phyloP scores from a whole-genome alignment of 2,888 invertebrate genomes.

The Habrosyne pyritoides region DNA sequence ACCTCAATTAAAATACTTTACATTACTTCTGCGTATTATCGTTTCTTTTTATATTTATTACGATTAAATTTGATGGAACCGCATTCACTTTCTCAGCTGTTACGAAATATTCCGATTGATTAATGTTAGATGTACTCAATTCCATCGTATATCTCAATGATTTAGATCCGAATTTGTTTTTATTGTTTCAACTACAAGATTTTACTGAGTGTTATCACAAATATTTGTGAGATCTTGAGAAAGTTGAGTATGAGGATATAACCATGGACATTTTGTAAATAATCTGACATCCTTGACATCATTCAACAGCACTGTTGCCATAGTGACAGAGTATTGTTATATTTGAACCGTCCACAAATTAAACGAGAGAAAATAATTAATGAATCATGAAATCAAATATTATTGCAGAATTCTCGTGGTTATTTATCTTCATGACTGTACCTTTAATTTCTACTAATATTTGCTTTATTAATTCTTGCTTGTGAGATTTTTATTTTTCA shows the following conservation, averaged over 20 bases:
- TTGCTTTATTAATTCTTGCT: background rate
- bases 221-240: constrained; percentile 21
- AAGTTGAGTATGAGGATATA: no score
- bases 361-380: no score
- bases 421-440: background rate
- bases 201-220: constrained; percentile 36
- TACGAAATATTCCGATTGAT: constrained; percentile 36
- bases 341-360: no score
- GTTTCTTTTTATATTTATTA: constrained; percentile 13
- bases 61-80: constrained; percentile 22
- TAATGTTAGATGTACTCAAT: constrained; percentile 51
- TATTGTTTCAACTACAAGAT: constrained; percentile 29
- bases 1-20: background rate
- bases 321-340: no score
- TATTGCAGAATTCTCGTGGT: no score
- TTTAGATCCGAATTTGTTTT: constrained; percentile 10
- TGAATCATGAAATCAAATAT: no score
- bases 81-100: constrained; percentile 36
- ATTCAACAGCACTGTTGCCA: no score
- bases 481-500: background rate
- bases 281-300: no score
- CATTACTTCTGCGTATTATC: constrained; percentile 14
- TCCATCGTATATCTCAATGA: constrained; percentile 29
- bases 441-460: background rate
- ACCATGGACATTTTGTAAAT: no score